A percentile compares a stretch with the other conserved stretches of the same genome.
Evolutionary conservation across 92 coral and sea anemone genomes (phyloP).

Genomic region (Muricea muricata): DNA sequence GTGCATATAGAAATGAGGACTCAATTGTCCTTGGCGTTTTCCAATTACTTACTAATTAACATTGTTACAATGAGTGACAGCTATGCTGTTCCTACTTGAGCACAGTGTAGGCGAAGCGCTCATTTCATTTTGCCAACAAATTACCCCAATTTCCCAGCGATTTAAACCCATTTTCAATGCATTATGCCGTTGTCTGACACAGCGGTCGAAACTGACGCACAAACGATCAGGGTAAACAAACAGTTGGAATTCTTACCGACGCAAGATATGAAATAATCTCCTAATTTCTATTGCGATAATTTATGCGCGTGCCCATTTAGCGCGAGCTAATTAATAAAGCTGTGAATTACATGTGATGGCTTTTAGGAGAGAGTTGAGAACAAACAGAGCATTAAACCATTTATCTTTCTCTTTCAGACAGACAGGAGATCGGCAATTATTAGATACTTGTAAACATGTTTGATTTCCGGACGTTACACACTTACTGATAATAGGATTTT

Average conservation of each 20-base stretch:
- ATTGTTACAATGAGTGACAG: too few species aligned
- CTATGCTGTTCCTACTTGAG: too few species aligned
- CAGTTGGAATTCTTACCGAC: background rate
- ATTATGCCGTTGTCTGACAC: background rate
- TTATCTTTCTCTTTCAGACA: background rate
- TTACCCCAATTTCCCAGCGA: background rate
- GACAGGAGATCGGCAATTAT: constrained; percentile 44
- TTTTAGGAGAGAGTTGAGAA: background rate
- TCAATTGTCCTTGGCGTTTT: too few species aligned
- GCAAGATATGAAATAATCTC: background rate
- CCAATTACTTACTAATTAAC: too few species aligned
- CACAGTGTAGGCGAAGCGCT: too few species aligned
- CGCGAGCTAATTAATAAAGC: background rate
- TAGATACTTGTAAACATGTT: background rate
- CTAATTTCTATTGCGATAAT: background rate
- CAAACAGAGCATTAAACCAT: constrained; percentile 1
- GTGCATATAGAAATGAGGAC: too few species aligned
- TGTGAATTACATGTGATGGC: background rate
- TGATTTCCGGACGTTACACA: constrained; percentile 11
- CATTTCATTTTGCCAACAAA: background rate
- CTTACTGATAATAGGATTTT: constrained; percentile 9
- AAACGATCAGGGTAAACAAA: background rate
- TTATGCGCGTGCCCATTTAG: background rate
- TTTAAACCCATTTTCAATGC: background rate
- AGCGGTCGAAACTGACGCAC: background rate